phyloP scores from a whole-genome alignment of 2,888 invertebrate genomes.

The Pseudococcus jackbeardsleyi region DNA sequence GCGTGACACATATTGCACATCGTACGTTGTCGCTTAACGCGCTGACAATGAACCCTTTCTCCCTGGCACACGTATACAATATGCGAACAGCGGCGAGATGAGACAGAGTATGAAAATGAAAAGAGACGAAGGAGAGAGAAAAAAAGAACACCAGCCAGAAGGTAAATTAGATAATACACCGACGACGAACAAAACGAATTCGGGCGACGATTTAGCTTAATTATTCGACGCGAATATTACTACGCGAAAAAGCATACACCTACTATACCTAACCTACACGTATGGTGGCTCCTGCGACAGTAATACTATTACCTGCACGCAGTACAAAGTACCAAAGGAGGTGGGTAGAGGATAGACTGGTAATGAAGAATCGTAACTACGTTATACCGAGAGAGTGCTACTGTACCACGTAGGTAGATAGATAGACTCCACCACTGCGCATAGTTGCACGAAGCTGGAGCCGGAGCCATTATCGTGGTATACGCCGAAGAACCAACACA shows the following conservation, averaged over 20 bases:
- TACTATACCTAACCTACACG: background rate
- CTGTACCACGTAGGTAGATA: background rate
- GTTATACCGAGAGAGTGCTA: background rate
- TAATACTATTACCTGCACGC: background rate
- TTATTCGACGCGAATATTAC: background rate
- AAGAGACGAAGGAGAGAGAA: background rate
- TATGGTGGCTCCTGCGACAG: background rate
- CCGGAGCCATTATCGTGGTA: background rate
- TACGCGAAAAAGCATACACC: too few relatives aligned
- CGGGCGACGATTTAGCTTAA: slow-evolving; percentile 35
- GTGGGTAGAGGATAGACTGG: too few relatives aligned
- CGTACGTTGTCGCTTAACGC: background rate
- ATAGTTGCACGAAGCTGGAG: background rate
- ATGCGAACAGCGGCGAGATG: background rate
- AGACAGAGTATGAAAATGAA: background rate
- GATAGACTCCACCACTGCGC: background rate
- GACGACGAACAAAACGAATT: slow-evolving; percentile 4
- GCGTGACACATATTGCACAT: background rate
- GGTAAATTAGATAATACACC: slow-evolving; percentile 38
- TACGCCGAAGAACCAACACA: background rate
- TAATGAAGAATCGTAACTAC: slow-evolving; percentile 15
- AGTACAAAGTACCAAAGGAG: too few relatives aligned
- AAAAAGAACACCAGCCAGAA: background rate
- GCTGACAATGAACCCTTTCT: background rate
- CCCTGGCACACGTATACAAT: background rate